Conservation (phyloP, 2,797 vertebrate species). For the Philypnodon macrostomus region DNA sequence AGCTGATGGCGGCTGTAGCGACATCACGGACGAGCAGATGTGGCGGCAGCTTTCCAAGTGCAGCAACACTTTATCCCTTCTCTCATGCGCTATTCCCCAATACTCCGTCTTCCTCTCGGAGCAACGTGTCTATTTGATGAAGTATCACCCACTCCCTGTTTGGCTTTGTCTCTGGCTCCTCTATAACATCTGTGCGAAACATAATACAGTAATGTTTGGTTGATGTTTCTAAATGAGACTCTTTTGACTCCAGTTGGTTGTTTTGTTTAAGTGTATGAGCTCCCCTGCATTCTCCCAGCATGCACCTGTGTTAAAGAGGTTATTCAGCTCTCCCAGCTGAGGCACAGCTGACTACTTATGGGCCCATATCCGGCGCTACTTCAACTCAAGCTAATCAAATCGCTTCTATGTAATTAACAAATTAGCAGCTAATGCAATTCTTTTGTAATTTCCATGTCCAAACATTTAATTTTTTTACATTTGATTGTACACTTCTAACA, state of each 20-base stretch:
- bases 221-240: conserved; percentile 33
- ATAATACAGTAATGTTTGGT: conserved; percentile 9
- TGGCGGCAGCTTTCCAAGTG: conserved; percentile 80
- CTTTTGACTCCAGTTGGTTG: conserved; percentile 37
- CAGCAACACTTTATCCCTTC: conserved; percentile 64
- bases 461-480: conserved; percentile 55
- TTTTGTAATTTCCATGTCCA: conserved; percentile 63
- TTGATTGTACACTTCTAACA: conserved; percentile 12
- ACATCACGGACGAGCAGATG: conserved; percentile 80
- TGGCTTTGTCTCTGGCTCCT: conserved; percentile 1
- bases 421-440: conserved; percentile 74
- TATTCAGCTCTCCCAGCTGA: conserved; percentile 71
- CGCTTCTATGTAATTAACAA: conserved; percentile 68
- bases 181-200: conserved; percentile 17
- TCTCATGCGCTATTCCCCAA: conserved; percentile 36
- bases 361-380: conserved; percentile 63
- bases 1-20: conserved; percentile 76
- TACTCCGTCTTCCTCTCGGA: conserved; percentile 13
- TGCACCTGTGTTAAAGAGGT: conserved; percentile 69
- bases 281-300: conserved; percentile 55
- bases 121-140: conserved; percentile 7
- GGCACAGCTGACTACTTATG: conserved; percentile 73
- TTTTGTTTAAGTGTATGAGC: conserved; percentile 43
- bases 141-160: conserved; percentile 10
- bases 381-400: conserved; percentile 60